Evolutionary conservation across 2,113 vertebrate genomes (phyloP), one percentile per base, ranked within the genome.

Genomic region (Nettapus auritus): DNA sequence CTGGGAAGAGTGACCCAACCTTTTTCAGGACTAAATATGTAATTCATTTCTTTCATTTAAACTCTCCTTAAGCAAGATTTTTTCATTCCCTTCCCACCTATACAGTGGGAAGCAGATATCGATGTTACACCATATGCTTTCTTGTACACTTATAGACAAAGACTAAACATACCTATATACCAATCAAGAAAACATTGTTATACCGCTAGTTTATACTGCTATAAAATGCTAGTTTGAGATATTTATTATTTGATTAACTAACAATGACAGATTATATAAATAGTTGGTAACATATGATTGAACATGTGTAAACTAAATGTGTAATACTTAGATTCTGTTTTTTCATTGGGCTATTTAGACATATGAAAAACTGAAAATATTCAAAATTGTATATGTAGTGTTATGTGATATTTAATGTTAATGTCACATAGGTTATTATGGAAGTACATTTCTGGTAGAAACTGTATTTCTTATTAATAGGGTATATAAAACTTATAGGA

Each of bases 381-480:
- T 28, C 63, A 21, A 77, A 82, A 62, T 10, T 64, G 1, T 75
- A 36, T 17, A 23, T 84, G 4, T 3, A 87, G 93, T 94, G 88
- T 86, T 48, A 94, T 53, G 19, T 34, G 18, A 83, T 60, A 28
- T 28, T 81, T 86, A 70, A 93, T 85, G 91, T 60, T 25, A 81
- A 55, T 80, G 10, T 78, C n/a, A 42, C 75, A 77, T 62, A 59
- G 12, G 1, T 52, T 96, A 91, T 75, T 74, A 67, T 59, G 29
- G 59, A 82, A 86, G 19, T 83, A 42, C 3, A 33, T 94, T 97
- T 95, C 52, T 60, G 90, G 55, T 59, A 95, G 20, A 93, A 94
- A 76, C 15, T 76, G 36, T 59, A 50, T 94, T 97, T 95, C 70
- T 96, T 97, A 96, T 96, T 96, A 97, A 92, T 86, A 68, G 11